Evolutionary conservation across 2,797 vertebrate species (phyloP), one percentile per base, ranked within the genome.

Genomic region (Kryptolebias ocellatus): DNA sequence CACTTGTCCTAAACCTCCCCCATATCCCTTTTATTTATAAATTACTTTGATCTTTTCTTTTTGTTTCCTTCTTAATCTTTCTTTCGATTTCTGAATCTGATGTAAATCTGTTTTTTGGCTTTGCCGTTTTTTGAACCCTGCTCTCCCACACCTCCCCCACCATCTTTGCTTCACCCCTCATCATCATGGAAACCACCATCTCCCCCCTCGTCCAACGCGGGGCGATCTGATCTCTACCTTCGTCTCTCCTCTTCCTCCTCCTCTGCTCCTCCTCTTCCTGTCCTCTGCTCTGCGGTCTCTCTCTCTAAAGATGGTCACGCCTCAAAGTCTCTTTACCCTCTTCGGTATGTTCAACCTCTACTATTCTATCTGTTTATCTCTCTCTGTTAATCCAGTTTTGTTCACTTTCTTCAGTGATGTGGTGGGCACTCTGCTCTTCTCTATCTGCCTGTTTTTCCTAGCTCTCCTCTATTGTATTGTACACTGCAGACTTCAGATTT

Each of bases 271-370:
- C 83, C 95, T 97, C 85, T 96, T 97, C 95, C 90, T 92, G 89
- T 90, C 97, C 87, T 98, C 96, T 98, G 96, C 98, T 98, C 89
- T 98, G 96, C 96, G 97, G 96, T 98, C 96, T 94, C 80, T 96
- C 96, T 95, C 70, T 85, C 64, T 98, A 98, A 98, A 98, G 97
- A 98, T 97, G 97, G 96, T 99, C 96, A 98, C 97, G 96, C 97
- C 97, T 95, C 97, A 98, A 97, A 98, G 97, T 98, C 96, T 98
- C 95, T 98, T 99, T 98, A 98, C 96, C 96, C 97, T 99, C 96
- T 99, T 98, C 96, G 97, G 96, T 98, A 98, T 98, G 97, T 98
- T 97, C 96, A 94, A 94, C 95, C 95, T 89, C 86, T 91, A 94
- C 92, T 93, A 95, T 78, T 90, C 95, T 94, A 90, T 96, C 94